These are phyloP conservation scores for Pseudochirops corinnae DNA, from an alignment of 2,797 vertebrate species.

Conservation along the genomic window DNA sequence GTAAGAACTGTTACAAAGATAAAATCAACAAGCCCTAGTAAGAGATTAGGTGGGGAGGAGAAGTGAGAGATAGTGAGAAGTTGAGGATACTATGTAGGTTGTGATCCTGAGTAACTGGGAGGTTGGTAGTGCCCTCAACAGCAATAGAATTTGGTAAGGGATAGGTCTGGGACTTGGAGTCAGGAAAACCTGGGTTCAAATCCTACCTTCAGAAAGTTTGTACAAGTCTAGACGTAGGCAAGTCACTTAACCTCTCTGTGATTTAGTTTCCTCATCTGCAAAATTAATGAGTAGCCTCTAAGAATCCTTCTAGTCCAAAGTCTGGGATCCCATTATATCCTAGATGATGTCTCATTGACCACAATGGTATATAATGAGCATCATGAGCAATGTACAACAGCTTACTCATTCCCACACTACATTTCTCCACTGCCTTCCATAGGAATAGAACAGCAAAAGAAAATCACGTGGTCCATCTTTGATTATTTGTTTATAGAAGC, in stretches of 20 bases:
- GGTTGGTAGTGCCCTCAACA: not conserved
- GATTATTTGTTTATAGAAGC: not conserved
- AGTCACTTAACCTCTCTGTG: not conserved
- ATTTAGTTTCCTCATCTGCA: not conserved
- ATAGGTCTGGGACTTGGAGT: not conserved
- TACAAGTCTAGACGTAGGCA: not conserved
- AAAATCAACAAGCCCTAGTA: not conserved
- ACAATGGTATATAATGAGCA: not conserved
- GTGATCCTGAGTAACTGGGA: not conserved
- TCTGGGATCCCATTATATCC: not conserved
- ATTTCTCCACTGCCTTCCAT: not conserved
- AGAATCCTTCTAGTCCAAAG: not conserved
- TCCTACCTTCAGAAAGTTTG: not conserved
- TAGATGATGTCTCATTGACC: not conserved
- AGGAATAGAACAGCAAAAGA: not conserved
- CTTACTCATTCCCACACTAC: not conserved
- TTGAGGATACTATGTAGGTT: not conserved
- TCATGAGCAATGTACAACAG: not conserved
- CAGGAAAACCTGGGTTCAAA: not conserved
- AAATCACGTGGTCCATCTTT: not conserved
- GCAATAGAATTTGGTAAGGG: not conserved
- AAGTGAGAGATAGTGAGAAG: not conserved
- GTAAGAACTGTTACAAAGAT: not conserved
- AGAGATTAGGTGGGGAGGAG: not conserved
- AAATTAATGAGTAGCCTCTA: not conserved